Percentiles rank a stretch among this genome's conserved stretches.
These are phyloP conservation scores for Bostrychus sinensis DNA, from an alignment of 2,113 vertebrate genomes.

Conservation along the genomic window DNA sequence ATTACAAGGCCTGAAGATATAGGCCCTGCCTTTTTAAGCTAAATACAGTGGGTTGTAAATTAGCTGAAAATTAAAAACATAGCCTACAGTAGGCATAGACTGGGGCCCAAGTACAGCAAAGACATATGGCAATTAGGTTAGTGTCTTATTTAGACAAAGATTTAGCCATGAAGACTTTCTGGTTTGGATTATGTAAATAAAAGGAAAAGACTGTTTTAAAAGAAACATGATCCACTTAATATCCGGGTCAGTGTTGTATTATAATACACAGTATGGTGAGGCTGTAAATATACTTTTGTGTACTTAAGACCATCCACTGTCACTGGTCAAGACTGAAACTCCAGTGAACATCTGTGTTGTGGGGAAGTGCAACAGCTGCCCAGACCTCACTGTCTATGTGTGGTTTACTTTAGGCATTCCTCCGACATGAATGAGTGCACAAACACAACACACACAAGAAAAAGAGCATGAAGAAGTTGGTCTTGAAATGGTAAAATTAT, in stretches of 20 bases:
- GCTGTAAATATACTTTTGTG: not conserved
- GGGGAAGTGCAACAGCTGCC: constrained; percentile 20
- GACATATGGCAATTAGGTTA: not conserved
- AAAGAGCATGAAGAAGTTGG: constrained; percentile 7
- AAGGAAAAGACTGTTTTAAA: not conserved
- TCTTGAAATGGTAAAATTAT: constrained; percentile 19
- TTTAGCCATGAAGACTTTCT: not conserved
- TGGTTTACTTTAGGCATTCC: constrained; percentile 50
- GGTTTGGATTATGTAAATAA: not conserved
- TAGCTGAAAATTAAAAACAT: constrained; percentile 25
- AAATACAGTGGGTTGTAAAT: constrained; percentile 32
- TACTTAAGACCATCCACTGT: constrained; percentile 6
- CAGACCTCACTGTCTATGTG: constrained; percentile 3
- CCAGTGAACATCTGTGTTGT: constrained; percentile 42
- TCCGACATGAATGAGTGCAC: constrained; percentile 26
- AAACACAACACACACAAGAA: not conserved
- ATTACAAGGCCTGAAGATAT: constrained; percentile 28
- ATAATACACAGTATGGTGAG: not conserved
- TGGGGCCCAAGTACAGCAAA: not conserved
- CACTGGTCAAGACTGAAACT: constrained; percentile 15
- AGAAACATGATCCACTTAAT: constrained; percentile 6
- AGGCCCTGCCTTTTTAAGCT: constrained; percentile 17
- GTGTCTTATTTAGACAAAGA: constrained; percentile 4
- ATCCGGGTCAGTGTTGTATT: not conserved
- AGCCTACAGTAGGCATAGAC: not conserved